Evolutionary conservation across 2,888 invertebrate species (phyloP).

Genomic region (Aphelenchoides bicaudatus): DNA sequence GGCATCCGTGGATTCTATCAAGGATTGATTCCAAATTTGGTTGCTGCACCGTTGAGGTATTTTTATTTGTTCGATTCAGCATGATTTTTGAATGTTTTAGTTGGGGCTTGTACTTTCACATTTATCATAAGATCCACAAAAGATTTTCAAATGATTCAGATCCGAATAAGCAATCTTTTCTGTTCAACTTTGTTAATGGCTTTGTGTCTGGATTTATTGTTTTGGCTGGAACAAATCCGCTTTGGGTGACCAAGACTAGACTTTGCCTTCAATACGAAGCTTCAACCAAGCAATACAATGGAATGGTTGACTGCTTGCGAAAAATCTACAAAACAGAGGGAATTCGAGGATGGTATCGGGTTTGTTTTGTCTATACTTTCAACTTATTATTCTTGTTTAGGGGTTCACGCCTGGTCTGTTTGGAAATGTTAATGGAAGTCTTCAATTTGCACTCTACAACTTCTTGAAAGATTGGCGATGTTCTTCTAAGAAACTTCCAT

Average conservation of each 20-base stretch:
- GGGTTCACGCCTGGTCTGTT: slow-evolving; percentile 94
- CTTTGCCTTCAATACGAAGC: slow-evolving; percentile 85
- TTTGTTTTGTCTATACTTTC: too few species aligned
- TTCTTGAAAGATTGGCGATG: slow-evolving; percentile 80
- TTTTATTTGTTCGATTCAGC: too few species aligned
- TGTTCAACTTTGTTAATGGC: slow-evolving; percentile 45
- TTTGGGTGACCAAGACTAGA: slow-evolving; percentile 97
- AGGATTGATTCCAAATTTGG: slow-evolving; percentile 91
- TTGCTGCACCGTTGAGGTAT: slow-evolving; percentile 95
- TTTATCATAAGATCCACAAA: slow-evolving; percentile 35
- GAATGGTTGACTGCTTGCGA: slow-evolving; percentile 82
- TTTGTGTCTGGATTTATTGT: slow-evolving; percentile 43
- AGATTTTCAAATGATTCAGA: slow-evolving; percentile 18
- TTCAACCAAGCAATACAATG: slow-evolving; percentile 70
- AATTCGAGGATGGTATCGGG: slow-evolving; percentile 14
- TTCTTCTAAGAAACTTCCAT: slow-evolving; percentile 21
- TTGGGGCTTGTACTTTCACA: too few species aligned
- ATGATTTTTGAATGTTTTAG: too few species aligned
- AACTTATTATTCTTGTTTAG: too few species aligned
- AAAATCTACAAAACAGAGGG: slow-evolving; percentile 89
- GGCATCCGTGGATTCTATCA: slow-evolving; percentile 80
- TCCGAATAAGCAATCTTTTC: slow-evolving; percentile 18
- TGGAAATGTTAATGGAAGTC: slow-evolving; percentile 93
- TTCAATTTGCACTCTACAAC: slow-evolving; percentile 98
- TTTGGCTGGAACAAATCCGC: slow-evolving; percentile 86